Evolutionary conservation across 2,888 invertebrate species (phyloP), one percentile per base, ranked within the genome.

Genomic region (Trilocha varians): DNA sequence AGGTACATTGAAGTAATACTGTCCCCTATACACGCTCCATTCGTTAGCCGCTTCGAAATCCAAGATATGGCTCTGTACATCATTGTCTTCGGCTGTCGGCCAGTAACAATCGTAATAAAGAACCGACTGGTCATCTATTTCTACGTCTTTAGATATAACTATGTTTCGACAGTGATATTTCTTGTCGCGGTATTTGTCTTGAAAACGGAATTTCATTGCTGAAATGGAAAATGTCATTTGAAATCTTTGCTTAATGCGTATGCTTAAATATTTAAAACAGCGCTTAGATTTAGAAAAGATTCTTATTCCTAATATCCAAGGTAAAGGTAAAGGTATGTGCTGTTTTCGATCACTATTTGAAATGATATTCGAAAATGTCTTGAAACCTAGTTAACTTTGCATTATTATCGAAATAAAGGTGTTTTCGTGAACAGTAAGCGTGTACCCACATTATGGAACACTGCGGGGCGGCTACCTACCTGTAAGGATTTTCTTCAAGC

Each of bases 121-220:
- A 1, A 83, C 74, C 0, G 84, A 84, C 5, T 72, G 70, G 32
- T 80, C 80, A 32, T 79, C 72, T 3, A 84, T 64, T 0, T 65
- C 65, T 0, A 76, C 66, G 43, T 79, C 68, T 34, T 80, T 77
- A 0, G 78, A 70, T 46, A 85, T 66, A 2, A 69, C 66, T 13
- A 85, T 83, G 38, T 77, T 75, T 13, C 82, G 69, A 59, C 85
- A 84, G 47, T 84, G 82, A 39, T 78, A 77, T 15, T 64, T 64
- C 3, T 43, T 47, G 13, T 57, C 52, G 2, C 53, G 56, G 34
- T 59, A 53, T 15, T 65, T 70, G 38, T 68, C 66, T 56, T 77
- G 75, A 46, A 85, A 84, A 13, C 83, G 73, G 48, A 85, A 84
- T 38, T 75, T 74, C 84, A 85, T 84, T 1, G 71, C 85, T 85